Percentiles rank a stretch among this genome's conserved stretches.
These are phyloP conservation scores for Strigops habroptila DNA, from an alignment of 2,113 vertebrate species.

Conservation along the genomic window DNA sequence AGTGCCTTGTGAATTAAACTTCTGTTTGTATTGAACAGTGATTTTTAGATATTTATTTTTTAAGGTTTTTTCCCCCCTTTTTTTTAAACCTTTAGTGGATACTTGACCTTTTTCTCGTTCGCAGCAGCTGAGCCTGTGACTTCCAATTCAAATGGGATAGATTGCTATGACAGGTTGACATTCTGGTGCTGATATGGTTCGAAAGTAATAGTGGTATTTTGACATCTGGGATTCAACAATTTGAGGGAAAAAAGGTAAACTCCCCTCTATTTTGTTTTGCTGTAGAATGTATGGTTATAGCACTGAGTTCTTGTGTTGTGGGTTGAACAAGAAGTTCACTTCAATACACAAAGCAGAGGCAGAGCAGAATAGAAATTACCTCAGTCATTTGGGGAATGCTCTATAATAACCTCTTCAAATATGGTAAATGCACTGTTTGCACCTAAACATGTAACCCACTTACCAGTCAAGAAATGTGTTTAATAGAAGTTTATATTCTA, in stretches of 20 bases:
- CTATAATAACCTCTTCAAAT: neutral
- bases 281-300: neutral
- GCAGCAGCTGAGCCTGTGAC: neutral
- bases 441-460: neutral
- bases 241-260: neutral
- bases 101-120: neutral
- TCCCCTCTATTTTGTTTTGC: neutral
- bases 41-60: neutral
- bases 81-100: neutral
- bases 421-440: neutral
- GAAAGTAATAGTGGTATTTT: neutral
- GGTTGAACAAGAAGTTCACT: neutral
- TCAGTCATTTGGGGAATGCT: neutral
- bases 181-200: neutral
- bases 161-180: neutral
- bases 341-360: neutral
- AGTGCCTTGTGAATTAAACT: neutral
- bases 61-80: fast-evolving
- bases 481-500: neutral
- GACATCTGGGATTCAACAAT: neutral
- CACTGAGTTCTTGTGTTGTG: neutral
- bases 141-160: neutral
- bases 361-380: neutral
- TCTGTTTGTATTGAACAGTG: neutral
- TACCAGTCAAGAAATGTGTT: neutral